phyloP scores from a whole-genome alignment of 2,888 invertebrate genomes.

The Caenorhabditis angaria region DNA sequence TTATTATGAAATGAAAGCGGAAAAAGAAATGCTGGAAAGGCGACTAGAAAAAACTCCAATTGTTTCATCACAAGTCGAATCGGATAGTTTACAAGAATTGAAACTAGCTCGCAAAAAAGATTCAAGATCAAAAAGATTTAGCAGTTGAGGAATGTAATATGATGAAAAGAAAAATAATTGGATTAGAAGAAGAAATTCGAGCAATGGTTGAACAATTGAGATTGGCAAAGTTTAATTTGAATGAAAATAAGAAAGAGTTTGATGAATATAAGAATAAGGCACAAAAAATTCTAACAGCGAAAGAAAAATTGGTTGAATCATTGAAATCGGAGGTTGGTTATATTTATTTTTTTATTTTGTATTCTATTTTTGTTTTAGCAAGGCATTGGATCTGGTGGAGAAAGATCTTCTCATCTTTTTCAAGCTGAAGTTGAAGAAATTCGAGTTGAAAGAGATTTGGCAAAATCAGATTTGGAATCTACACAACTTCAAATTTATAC shows the following conservation, averaged over 20 bases:
- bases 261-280: slow-evolving; percentile 84
- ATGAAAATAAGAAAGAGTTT: slow-evolving; percentile 77
- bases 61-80: slow-evolving; percentile 13
- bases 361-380: slow-evolving; percentile 21
- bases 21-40: slow-evolving; percentile 71
- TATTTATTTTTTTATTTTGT: background rate
- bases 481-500: slow-evolving; percentile 71
- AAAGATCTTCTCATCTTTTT: slow-evolving; percentile 45
- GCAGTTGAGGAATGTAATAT: slow-evolving; percentile 46
- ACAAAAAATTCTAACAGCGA: slow-evolving; percentile 80
- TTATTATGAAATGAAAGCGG: slow-evolving; percentile 53
- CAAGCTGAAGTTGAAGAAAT: slow-evolving; percentile 77
- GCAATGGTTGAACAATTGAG: slow-evolving; percentile 56
- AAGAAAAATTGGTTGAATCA: slow-evolving; percentile 81
- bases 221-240: slow-evolving; percentile 73
- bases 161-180: slow-evolving; percentile 40
- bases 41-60: slow-evolving; percentile 31
- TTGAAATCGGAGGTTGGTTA: slow-evolving; percentile 72
- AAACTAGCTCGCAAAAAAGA: slow-evolving; percentile 50
- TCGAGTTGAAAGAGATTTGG: slow-evolving; percentile 75
- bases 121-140: slow-evolving; percentile 46
- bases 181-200: slow-evolving; percentile 52
- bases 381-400: slow-evolving; percentile 41
- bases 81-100: slow-evolving; percentile 47
- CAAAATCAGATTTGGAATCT: slow-evolving; percentile 78